phyloP scores from a whole-genome alignment of 2,888 invertebrate species.

The Protophormia terraenovae region DNA sequence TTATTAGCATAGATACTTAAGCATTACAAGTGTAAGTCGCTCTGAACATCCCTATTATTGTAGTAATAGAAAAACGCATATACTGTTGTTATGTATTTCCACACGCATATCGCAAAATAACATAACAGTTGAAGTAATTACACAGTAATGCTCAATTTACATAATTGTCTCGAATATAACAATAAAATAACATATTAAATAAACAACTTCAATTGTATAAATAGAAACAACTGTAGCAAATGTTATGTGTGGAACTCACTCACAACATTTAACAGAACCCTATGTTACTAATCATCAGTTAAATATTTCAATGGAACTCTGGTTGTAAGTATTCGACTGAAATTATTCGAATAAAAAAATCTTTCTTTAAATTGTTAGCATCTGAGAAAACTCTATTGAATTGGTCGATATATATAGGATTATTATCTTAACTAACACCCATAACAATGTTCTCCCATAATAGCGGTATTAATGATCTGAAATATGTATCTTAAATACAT shows the following conservation, averaged over 20 bases:
- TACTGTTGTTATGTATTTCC: constrained; percentile 15
- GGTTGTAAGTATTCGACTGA: neutral
- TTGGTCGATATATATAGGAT: no score
- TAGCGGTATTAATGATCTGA: no score
- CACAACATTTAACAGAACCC: neutral
- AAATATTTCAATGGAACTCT: neutral
- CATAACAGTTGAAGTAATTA: constrained; percentile 69
- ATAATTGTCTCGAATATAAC: constrained; percentile 72
- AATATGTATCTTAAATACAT: no score
- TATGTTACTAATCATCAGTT: neutral
- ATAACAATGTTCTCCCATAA: no score
- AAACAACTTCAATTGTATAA: constrained; percentile 57
- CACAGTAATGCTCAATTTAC: constrained; percentile 73
- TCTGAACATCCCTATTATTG: neutral
- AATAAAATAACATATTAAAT: constrained; percentile 77
- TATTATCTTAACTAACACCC: no score
- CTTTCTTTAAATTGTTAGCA: no score
- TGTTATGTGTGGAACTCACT: no score
- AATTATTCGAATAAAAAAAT: no score
- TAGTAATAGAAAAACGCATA: neutral
- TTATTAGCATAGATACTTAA: no score
- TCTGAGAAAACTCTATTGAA: no score
- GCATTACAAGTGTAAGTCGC: no score
- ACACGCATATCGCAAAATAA: constrained; percentile 41
- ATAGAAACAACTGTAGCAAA: neutral